These are phyloP conservation scores for Cerastis rubricosa DNA, from an alignment of 2,888 invertebrate species.

Conservation along the genomic window DNA sequence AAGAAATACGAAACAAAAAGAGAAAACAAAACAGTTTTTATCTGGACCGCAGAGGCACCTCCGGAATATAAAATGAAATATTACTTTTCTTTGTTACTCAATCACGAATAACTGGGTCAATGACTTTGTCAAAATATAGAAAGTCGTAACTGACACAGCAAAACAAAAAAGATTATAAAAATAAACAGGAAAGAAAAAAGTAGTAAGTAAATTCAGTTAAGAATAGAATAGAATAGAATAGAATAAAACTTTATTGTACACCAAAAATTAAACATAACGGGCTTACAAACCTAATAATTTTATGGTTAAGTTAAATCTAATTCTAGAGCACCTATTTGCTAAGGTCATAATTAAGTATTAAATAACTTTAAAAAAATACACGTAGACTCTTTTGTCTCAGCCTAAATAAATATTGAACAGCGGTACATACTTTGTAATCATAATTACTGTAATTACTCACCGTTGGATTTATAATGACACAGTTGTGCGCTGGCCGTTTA, in stretches of 20 bases:
- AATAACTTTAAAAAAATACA: conserved; percentile 38
- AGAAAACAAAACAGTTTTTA: conserved; percentile 35
- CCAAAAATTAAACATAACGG: too few relatives aligned
- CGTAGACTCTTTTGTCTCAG: conserved; percentile 36
- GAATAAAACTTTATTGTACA: too few relatives aligned
- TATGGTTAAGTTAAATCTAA: too few relatives aligned
- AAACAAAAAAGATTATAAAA: conserved; percentile 26
- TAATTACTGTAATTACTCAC: conserved; percentile 60
- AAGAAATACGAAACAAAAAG: conserved; percentile 23
- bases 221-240: too few relatives aligned
- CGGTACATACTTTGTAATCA: conserved; percentile 52
- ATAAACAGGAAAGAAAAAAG: conserved; percentile 4
- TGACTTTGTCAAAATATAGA: conserved; percentile 31
- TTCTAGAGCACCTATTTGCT: conserved; percentile 30
- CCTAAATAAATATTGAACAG: conserved; percentile 56
- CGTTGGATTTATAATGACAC: conserved; percentile 61
- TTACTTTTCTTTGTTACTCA: conserved; percentile 50
- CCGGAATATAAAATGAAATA: conserved; percentile 48
- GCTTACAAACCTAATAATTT: too few relatives aligned
- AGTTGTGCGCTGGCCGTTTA: conserved; percentile 36
- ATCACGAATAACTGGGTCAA: conserved; percentile 51
- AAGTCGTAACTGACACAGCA: conserved; percentile 22
- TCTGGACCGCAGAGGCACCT: conserved; percentile 35
- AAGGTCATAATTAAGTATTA: conserved; percentile 29
- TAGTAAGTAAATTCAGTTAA: background rate